Conservation (phyloP, 2,797 vertebrate genomes). For the Sphenodon punctatus region DNA sequence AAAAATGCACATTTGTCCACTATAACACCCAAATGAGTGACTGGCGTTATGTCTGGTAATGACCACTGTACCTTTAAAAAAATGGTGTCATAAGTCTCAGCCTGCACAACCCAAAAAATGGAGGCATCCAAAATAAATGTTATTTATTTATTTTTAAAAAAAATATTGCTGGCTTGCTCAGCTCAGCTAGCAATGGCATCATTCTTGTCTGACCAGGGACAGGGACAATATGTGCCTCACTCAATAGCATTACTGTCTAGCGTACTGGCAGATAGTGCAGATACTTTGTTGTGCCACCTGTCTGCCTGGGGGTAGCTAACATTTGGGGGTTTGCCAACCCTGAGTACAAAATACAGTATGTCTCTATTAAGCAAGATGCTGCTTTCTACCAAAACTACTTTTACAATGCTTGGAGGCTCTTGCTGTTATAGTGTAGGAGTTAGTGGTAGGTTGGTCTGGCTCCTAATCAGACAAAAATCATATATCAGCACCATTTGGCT, state of each 20-base stretch:
- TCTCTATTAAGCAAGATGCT: background rate
- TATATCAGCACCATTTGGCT: background rate
- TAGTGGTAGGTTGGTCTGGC: conserved; percentile 6
- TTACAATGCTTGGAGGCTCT: background rate
- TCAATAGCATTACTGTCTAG: background rate
- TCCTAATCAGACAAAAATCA: background rate
- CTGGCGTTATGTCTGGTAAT: too few relatives aligned
- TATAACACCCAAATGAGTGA: too few relatives aligned
- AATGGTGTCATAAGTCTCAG: background rate
- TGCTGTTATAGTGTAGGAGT: background rate
- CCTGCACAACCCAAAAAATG: background rate
- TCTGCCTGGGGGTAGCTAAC: background rate
- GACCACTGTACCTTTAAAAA: too few relatives aligned
- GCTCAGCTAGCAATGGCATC: too few relatives aligned
- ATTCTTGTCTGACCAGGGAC: background rate
- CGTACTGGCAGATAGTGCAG: background rate
- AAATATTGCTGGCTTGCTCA: too few relatives aligned
- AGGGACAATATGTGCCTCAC: background rate
- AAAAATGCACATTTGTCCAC: too few relatives aligned
- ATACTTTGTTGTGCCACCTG: accelerated
- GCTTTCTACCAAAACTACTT: background rate
- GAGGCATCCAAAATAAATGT: background rate
- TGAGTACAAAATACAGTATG: background rate
- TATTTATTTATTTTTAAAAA: too few relatives aligned
- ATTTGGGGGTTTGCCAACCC: background rate